Evolutionary conservation across 2,797 vertebrate species (phyloP).

Genomic region (Masticophis lateralis): DNA sequence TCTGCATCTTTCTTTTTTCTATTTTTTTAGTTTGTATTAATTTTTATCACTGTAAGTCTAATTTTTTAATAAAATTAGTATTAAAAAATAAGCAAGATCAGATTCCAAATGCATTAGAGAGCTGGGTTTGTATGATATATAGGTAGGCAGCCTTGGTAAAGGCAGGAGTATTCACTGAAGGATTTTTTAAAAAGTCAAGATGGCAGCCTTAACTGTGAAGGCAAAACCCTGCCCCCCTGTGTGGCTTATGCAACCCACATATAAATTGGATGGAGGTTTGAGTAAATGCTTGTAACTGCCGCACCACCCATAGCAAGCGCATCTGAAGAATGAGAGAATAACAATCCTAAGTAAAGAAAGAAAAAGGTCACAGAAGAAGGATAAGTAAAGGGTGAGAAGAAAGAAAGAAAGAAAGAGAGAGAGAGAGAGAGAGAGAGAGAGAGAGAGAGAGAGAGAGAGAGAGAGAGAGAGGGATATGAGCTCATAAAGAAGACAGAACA

Average conservation of each 20-base stretch:
- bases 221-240: background rate
- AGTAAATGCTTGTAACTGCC: background rate
- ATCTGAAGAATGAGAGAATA: background rate
- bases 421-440: background rate
- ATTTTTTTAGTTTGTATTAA: background rate
- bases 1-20: background rate
- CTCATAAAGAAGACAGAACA: background rate
- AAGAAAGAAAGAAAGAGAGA: background rate
- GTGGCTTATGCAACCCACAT: background rate
- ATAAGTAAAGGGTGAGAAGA: background rate
- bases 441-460: background rate
- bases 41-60: background rate
- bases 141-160: background rate
- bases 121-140: background rate
- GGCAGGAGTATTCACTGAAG: background rate
- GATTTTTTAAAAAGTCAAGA: background rate
- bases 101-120: background rate
- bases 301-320: background rate
- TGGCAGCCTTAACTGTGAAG: background rate
- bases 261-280: background rate
- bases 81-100: background rate
- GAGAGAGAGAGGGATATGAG: background rate
- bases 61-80: background rate
- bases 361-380: background rate
- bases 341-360: background rate